Percentiles rank a stretch among this genome's conserved stretches.
Evolutionary conservation across 1,140 invertebrate species (phyloP).

Genomic region (Microvelia longipes): DNA sequence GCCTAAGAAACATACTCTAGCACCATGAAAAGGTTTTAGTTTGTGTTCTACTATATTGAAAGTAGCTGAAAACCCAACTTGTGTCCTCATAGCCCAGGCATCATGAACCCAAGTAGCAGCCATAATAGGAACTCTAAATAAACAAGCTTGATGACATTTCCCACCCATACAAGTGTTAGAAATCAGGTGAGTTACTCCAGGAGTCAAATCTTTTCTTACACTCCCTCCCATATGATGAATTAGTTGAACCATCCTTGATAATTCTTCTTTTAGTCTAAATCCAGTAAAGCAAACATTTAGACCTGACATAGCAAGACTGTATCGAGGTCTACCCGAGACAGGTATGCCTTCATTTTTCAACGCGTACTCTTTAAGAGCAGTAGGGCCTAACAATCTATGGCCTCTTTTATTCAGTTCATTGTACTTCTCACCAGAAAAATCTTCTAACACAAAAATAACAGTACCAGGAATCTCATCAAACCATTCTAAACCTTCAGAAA

Average conservation of each 20-base stretch:
- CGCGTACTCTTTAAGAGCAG: constrained; percentile 57
- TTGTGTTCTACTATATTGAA: constrained; percentile 50
- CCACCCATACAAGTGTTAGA: constrained; percentile 70
- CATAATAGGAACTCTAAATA: constrained; percentile 76
- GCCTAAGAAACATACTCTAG: constrained; percentile 72
- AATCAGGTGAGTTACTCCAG: constrained; percentile 82
- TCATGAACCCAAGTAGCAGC: constrained; percentile 70
- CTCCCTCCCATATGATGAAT: constrained; percentile 91
- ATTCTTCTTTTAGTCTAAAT: constrained; percentile 69
- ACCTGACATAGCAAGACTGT: constrained; percentile 69
- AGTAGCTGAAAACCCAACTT: constrained; percentile 46
- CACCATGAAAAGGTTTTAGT: constrained; percentile 74
- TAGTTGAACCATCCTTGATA: constrained; percentile 66
- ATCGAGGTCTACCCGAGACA: constrained; percentile 61
- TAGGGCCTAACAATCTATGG: constrained; percentile 27
- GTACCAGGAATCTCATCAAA: neutral
- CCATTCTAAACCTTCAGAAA: constrained; percentile 18
- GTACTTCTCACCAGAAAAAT: constrained; percentile 18
- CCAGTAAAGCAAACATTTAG: constrained; percentile 78
- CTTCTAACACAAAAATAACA: constrained; percentile 18
- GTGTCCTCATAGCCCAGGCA: constrained; percentile 63
- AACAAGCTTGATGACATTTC: constrained; percentile 76
- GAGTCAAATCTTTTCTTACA: constrained; percentile 71
- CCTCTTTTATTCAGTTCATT: constrained; percentile 15
- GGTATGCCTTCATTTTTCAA: constrained; percentile 46